phyloP scores from a whole-genome alignment of 2,888 invertebrate genomes.

The Agonopterix subpropinquella region DNA sequence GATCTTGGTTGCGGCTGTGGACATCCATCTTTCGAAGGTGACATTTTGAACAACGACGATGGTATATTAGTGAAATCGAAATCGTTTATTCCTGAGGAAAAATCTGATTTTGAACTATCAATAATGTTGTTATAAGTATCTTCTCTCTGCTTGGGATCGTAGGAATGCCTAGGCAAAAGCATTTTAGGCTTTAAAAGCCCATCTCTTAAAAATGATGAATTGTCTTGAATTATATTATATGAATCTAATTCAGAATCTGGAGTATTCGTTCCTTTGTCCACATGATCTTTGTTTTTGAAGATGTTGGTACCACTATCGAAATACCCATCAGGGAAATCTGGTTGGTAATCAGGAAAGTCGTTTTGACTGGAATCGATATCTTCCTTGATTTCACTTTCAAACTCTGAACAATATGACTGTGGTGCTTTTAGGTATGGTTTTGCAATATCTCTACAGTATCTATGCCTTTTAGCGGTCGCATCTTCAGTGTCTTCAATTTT shows the following conservation, averaged over 20 bases:
- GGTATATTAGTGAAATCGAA: too few species aligned
- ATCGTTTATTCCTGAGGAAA: too few species aligned
- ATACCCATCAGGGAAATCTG: constrained; percentile 11
- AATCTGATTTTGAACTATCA: too few species aligned
- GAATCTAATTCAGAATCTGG: too few species aligned
- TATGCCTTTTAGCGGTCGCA: constrained; percentile 20
- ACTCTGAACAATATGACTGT: constrained; percentile 20
- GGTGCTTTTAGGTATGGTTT: constrained; percentile 29
- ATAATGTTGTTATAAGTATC: too few species aligned
- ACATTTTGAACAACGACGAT: too few species aligned
- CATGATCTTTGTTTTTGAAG: too few species aligned
- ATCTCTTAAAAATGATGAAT: neutral
- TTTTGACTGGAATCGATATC: constrained; percentile 18
- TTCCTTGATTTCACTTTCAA: constrained; percentile 24
- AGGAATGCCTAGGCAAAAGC: too few species aligned
- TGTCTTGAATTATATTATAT: neutral
- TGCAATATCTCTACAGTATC: constrained; percentile 38
- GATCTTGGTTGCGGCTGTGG: too few species aligned
- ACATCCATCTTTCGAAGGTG: too few species aligned
- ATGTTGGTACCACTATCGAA: neutral
- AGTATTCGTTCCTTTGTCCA: too few species aligned
- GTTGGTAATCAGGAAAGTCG: constrained; percentile 27
- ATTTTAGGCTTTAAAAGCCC: neutral
- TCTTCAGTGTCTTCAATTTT: constrained; percentile 12
- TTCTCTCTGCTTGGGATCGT: too few species aligned